Percentiles rank a stretch among this genome's conserved stretches.
Conservation (phyloP, 2,797 vertebrate genomes). For the Ptychadena robeensis region DNA sequence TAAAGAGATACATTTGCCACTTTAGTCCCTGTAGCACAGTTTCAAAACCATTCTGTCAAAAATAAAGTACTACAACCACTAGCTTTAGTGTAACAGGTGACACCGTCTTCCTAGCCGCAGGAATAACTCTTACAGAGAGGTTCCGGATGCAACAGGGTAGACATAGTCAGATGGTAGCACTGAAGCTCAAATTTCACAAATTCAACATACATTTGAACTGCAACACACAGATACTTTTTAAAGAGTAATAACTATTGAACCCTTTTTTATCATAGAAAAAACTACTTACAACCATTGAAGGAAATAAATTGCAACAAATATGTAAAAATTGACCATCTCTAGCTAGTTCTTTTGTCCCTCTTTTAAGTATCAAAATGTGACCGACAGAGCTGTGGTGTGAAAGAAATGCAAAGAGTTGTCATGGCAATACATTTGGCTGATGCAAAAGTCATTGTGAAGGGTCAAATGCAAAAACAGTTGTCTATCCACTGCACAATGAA, state of each 20-base stretch:
- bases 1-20: constrained; percentile 83
- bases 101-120: constrained; percentile 71
- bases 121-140: constrained; percentile 69
- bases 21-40: constrained; percentile 86
- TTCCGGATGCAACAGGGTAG: constrained; percentile 68
- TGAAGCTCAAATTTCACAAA: constrained; percentile 80
- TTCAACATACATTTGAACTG: constrained; percentile 84
- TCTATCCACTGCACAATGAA: constrained; percentile 76
- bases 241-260: constrained; percentile 85
- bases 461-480: constrained; percentile 81
- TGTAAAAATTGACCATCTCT: constrained; percentile 84
- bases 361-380: constrained; percentile 77
- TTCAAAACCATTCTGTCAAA: constrained; percentile 84
- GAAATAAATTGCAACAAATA: constrained; percentile 79
- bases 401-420: constrained; percentile 84
- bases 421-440: constrained; percentile 84
- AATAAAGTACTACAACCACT: constrained; percentile 86
- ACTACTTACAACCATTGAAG: constrained; percentile 81
- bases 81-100: constrained; percentile 86
- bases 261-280: constrained; percentile 78
- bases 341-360: constrained; percentile 79
- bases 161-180: constrained; percentile 77
- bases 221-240: constrained; percentile 84
- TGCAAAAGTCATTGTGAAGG: constrained; percentile 82
- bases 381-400: constrained; percentile 81